These are phyloP conservation scores for Ostrea denselamellosa DNA, from an alignment of 1,140 invertebrate species.

Conservation along the genomic window DNA sequence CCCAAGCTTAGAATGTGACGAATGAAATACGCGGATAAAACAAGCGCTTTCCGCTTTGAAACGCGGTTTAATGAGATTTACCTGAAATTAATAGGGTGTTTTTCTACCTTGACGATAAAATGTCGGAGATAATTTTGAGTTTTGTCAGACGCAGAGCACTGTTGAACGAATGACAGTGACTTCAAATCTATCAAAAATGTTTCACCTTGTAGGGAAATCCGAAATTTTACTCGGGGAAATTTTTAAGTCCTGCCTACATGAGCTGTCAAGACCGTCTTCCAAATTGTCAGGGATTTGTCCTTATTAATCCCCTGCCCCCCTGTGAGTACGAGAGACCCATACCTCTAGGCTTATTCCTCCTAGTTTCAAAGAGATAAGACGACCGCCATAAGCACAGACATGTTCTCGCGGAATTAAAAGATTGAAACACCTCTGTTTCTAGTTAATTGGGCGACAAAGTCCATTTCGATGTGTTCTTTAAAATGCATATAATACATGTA, in stretches of 20 bases:
- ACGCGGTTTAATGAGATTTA: slow-evolving; percentile 39
- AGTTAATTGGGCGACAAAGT: slow-evolving; percentile 30
- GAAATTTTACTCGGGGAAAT: slow-evolving; percentile 16
- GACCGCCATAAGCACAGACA: not conserved
- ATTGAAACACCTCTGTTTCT: slow-evolving; percentile 39
- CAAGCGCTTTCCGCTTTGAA: slow-evolving; percentile 36
- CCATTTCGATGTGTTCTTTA: not conserved
- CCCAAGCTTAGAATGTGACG: slow-evolving; percentile 27
- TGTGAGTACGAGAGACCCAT: not conserved
- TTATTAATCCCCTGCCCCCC: slow-evolving; percentile 12
- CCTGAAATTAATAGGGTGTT: slow-evolving; percentile 39
- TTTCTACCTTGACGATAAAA: slow-evolving; percentile 39
- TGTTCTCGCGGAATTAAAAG: slow-evolving; percentile 27
- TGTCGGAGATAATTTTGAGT: slow-evolving; percentile 38
- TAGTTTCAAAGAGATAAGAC: slow-evolving; percentile 18
- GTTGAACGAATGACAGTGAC: slow-evolving; percentile 14
- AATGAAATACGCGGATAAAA: slow-evolving; percentile 36
- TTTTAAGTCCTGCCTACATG: slow-evolving; percentile 26
- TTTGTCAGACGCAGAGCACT: slow-evolving; percentile 7
- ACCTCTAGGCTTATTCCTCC: slow-evolving; percentile 20
- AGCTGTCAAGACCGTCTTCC: slow-evolving; percentile 23
- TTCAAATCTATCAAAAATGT: slow-evolving; percentile 34
- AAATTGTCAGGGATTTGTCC: slow-evolving; percentile 37
- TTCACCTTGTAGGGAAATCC: slow-evolving; percentile 30
- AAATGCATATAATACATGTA: not conserved